Base-by-base conservation (phyloP, 2,113 vertebrate genomes). In the Emydura subglobosa region DNA sequence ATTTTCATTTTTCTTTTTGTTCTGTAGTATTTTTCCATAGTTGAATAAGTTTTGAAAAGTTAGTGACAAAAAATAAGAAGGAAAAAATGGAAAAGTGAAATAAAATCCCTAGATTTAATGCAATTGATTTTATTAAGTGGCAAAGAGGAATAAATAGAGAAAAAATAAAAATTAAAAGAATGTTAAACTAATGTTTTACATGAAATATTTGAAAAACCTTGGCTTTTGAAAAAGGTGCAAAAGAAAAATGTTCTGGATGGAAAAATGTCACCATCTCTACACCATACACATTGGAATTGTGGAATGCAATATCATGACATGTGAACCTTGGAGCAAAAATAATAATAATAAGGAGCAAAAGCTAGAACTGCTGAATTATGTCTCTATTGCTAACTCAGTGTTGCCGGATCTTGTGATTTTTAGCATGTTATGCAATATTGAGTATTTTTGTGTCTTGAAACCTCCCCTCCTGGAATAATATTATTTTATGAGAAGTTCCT, bases 51-150 rank as follows among this genome's bases (percentile, higher is more conserved):
- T 54, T 87, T 89, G 11, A 85, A 76, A 76, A 57, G 11, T 19
- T 19, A 76, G 1, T 51, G 9, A 4, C 44, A 83, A 7, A 31
- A 44, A 2, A 47, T 1, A 0, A 0, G 34, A 8, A 19, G 47
- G n/a, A 22, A 34, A 53, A 47, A 7, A 1, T 2, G 1, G 21
- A 72, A 84, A 72, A 10, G 0, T 4, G 50, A 1, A 39, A 51
- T 59, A 85, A 47, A 61, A 2, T 5, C 34, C 19, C 54, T 82
- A 86, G 76, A 49, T 4, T 21, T 2, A 6, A 83, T 44, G 39
- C 19, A 6, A 49, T 79, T 1, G 78, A 14, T 49, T 53, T 10
- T 54, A 57, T 34, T 59, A 51, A 74, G 17, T 55, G 34, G 1
- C 4, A 12, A 84, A 87, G 82, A 74, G 4, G 8, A 80, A 47